Conservation (phyloP, 2,888 invertebrate genomes). For the Cantharis flavilabris region DNA sequence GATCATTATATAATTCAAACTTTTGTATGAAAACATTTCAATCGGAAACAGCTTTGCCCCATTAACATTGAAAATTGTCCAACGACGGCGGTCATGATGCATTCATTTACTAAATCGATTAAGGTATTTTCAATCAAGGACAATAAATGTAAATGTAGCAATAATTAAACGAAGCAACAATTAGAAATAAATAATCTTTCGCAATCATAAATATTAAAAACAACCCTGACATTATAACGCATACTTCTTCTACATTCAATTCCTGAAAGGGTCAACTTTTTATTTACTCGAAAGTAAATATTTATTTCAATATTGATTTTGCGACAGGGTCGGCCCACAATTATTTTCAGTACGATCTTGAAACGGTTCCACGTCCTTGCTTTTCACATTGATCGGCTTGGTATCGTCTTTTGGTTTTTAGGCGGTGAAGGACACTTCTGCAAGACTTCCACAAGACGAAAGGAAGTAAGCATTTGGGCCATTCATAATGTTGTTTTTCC, state of each 20-base stretch:
- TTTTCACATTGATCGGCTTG: not conserved
- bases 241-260: slow-evolving; percentile 4
- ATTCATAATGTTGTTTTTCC: too few relatives aligned
- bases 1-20: not conserved
- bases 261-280: slow-evolving; percentile 6
- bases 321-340: not conserved
- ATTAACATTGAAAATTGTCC: not conserved
- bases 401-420: not conserved
- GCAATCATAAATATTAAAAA: not conserved
- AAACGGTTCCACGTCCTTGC: not conserved
- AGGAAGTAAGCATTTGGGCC: too few relatives aligned
- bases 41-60: not conserved
- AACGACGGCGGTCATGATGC: not conserved
- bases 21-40: not conserved
- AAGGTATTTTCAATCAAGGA: not conserved
- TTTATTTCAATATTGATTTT: not conserved
- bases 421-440: too few relatives aligned
- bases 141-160: not conserved
- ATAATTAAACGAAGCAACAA: not conserved
- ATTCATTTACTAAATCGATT: not conserved
- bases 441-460: too few relatives aligned
- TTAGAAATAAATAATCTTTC: not conserved
- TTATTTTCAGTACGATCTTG: not conserved
- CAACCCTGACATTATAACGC: slow-evolving; percentile 20
- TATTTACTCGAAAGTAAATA: not conserved